Conservation (phyloP, 2,888 invertebrate genomes). For the Apamea monoglypha region DNA sequence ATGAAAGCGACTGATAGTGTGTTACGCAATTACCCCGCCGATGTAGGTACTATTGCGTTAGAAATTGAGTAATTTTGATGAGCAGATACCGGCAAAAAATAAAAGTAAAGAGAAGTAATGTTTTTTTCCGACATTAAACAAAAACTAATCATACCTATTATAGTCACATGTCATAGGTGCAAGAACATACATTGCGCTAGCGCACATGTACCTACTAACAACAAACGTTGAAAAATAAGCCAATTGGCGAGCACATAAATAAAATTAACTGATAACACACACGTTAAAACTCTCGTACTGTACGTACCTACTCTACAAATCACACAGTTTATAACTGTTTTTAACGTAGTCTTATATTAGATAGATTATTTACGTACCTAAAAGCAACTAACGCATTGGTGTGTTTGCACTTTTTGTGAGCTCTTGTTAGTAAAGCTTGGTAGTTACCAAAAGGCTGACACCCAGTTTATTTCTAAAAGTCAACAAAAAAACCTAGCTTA, state of each 20-base stretch:
- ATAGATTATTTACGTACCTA: not conserved
- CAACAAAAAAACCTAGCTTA: not conserved
- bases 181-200: constrained; percentile 15
- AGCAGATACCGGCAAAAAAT: not conserved
- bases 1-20: not conserved
- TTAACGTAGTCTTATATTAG: not conserved
- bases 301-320: constrained; percentile 34
- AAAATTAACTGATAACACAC: constrained; percentile 80
- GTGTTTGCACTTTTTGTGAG: not conserved
- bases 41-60: not conserved
- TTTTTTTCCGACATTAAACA: not conserved
- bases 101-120: too few relatives aligned
- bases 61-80: not conserved
- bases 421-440: not conserved
- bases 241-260: constrained; percentile 78
- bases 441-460: not conserved
- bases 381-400: not conserved
- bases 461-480: not conserved
- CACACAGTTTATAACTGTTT: constrained; percentile 21
- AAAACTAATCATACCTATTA: not conserved
- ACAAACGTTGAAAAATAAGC: constrained; percentile 74
- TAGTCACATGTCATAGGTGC: constrained; percentile 10
- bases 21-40: not conserved
- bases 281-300: constrained; percentile 74
- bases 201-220: constrained; percentile 45